These are phyloP conservation scores for Schizopygopsis malacanthus DNA, from an alignment of 2,797 vertebrate species.

Conservation along the genomic window DNA sequence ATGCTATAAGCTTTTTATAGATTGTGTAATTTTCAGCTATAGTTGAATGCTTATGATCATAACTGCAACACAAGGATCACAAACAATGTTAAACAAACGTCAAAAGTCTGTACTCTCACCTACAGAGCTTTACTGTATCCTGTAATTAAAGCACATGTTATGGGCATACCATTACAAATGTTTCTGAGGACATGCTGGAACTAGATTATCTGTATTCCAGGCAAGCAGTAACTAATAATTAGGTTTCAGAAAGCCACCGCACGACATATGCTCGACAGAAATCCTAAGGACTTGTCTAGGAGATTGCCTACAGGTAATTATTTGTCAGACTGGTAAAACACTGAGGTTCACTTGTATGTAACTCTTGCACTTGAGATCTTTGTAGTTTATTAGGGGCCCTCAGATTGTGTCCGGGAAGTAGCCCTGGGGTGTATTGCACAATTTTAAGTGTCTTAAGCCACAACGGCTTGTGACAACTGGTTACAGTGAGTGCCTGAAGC, in stretches of 20 bases:
- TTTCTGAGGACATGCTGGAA: slow-evolving; percentile 26
- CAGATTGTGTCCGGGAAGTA: background rate
- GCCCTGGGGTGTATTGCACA: slow-evolving; percentile 8
- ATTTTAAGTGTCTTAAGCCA: slow-evolving; percentile 1
- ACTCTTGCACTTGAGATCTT: background rate
- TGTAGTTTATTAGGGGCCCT: background rate
- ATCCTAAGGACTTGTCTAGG: slow-evolving; percentile 3
- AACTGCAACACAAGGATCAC: background rate
- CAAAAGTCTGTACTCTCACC: background rate
- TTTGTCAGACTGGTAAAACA: background rate
- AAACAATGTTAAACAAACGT: background rate
- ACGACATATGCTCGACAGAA: background rate
- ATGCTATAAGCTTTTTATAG: background rate
- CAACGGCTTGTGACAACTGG: background rate
- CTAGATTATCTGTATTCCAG: slow-evolving; percentile 27
- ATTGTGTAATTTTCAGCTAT: background rate
- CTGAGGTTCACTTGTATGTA: background rate
- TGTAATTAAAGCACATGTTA: slow-evolving; percentile 26
- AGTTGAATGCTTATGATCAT: background rate
- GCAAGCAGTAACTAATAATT: slow-evolving; percentile 10
- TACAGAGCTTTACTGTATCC: slow-evolving; percentile 20
- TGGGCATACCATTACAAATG: background rate
- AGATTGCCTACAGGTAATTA: slow-evolving; percentile 12
- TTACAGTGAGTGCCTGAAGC: background rate
- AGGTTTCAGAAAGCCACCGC: slow-evolving; percentile 17